Base-by-base conservation (phyloP, 2,888 invertebrate genomes). In the Agonopterix alstromeriana region DNA sequence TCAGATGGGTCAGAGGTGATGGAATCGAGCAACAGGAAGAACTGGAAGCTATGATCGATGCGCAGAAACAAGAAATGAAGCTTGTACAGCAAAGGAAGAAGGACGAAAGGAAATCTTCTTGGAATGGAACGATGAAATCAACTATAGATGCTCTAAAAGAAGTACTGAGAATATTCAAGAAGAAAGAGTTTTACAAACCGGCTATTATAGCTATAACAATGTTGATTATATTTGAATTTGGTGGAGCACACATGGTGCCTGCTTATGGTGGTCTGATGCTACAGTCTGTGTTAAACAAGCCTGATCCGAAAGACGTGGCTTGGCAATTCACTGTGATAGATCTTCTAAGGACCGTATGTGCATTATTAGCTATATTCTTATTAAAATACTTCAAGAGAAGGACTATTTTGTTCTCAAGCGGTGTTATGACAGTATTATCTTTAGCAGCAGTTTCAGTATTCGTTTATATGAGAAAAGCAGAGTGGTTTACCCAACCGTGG, bases 281-380 rank as follows among this genome's bases (percentile, higher is more conserved):
- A 0, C 76, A 78, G 65, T 73, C 79, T 1, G 80, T 87, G 36
- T 64, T 88, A 46, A 62, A 85, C 36, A 87, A 86, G 55, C 53
- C 65, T 0, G 62, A 75, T 1, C 64, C 77, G 0, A 75, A 73
- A 38, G 80, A 87, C 17, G 86, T 88, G 0, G 74, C 81, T 5
- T 86, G 83, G 73, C 92, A 92, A 52, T 93, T 93, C 46, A 87
- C 93, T 11, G 77, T 92, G 2, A 89, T 94, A 55, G 94, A 94
- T 54, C 57, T 90, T n/a, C 80, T 93, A 0, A 83, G 94, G 45
- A 85, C 93, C 1, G 49, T 92, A 1, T 91, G 91, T 61, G 92
- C 93, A 0, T 83, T 92, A 17, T 54, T 92, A 10, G 91, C 87
- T 46, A 86, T 87, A 73, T 86, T 87, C 51, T 53, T 88, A 53